phyloP scores from a whole-genome alignment of 2,113 vertebrate species.

The Ageneiosus marmoratus region DNA sequence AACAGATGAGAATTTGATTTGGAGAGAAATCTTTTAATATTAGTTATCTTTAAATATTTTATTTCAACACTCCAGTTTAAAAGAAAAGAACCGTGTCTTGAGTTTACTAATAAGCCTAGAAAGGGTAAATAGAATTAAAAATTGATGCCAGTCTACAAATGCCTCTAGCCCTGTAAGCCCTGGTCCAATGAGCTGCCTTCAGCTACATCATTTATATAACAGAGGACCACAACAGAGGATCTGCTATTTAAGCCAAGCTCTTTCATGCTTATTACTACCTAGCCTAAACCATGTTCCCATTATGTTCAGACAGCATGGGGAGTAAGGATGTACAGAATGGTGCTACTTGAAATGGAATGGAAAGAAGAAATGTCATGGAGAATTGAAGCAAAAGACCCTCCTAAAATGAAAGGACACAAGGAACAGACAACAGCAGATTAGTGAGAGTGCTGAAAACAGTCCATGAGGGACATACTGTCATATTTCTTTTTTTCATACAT shows the following conservation, averaged over 20 bases:
- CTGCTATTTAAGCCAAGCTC: not conserved
- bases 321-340: too few species aligned
- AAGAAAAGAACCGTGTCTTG: not conserved
- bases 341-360: too few species aligned
- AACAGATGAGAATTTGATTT: not conserved
- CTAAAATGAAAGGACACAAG: not conserved
- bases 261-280: too few species aligned
- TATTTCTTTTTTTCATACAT: not conserved
- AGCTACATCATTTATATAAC: too few species aligned
- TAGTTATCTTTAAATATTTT: not conserved
- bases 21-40: not conserved
- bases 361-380: conserved; percentile 54
- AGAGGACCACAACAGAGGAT: not conserved
- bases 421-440: not conserved
- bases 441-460: not conserved
- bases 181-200: not conserved
- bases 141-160: not conserved
- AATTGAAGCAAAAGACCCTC: not conserved
- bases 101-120: not conserved
- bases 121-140: not conserved
- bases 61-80: not conserved
- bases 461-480: not conserved
- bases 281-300: too few species aligned
- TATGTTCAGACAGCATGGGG: too few species aligned
- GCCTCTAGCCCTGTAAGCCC: not conserved